Evolutionary conservation across 2,113 vertebrate species (phyloP).

Genomic region (Mus musculus): DNA sequence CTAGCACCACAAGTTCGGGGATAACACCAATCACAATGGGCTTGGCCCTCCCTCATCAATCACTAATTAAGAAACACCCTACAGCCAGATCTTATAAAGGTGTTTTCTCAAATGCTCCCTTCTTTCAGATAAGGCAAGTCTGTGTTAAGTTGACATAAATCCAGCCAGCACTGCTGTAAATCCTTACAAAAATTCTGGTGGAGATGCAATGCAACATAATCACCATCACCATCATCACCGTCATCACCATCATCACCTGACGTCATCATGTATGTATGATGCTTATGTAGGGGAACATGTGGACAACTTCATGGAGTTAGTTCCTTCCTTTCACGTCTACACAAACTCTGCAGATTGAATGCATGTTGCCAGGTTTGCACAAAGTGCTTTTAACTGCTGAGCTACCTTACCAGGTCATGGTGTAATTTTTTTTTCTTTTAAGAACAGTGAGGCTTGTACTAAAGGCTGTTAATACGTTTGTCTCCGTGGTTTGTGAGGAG

Average conservation of each 20-base stretch:
- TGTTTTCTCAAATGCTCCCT: not conserved
- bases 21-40: not conserved
- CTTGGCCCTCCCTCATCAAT: not conserved
- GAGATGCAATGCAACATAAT: too few species aligned
- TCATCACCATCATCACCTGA: not conserved
- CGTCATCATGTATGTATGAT: not conserved
- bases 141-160: not conserved
- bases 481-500: not conserved
- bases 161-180: not conserved
- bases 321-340: not conserved
- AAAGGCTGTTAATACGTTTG: not conserved
- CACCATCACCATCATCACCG: not conserved
- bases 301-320: too few species aligned
- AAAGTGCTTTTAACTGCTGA: not conserved
- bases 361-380: not conserved
- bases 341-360: not conserved
- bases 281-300: too few species aligned
- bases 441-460: not conserved
- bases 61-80: not conserved
- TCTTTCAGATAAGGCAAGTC: not conserved
- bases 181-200: not conserved
- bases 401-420: not conserved
- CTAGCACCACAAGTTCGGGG: not conserved
- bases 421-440: not conserved
- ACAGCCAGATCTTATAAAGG: not conserved